Base-by-base conservation (phyloP, 2,113 vertebrate genomes). In the Amia ocellicauda region DNA sequence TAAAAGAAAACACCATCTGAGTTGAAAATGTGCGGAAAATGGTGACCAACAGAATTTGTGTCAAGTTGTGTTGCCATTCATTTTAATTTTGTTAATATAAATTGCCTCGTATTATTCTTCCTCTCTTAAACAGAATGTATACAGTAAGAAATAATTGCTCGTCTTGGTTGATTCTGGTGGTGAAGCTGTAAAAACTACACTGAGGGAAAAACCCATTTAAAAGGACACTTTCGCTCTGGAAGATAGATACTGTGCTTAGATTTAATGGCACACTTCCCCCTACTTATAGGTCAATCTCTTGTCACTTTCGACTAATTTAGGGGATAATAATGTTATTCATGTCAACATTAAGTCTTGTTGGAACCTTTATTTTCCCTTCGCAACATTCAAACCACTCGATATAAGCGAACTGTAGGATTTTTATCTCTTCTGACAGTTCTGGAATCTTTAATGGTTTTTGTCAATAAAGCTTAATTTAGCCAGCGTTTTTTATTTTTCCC, bases 201-300 rank as follows among this genome's bases (percentile, higher is more conserved):
- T n/a, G 56, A 71, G 45, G 53, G 50, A 56, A n/a, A n/a, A n/a
- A n/a, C 53, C 64, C 36, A 60, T 71, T 60, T 55, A 42, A 22
- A 53, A 28, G 50, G 56, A 55, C 41, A 22, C 28, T 58, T 36
- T 16, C 17, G 26, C 29, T 36, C 3, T 53, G 17, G 29, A 52
- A 64, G 66, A 72, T 60, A 22, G 51, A 68, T 68, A 7, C 23
- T 28, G 55, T 59, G 19, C 42, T 52, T 56, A 45, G 43, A 28
- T 45, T 61, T 71, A 67, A 67, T 55, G 50, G 58, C 50, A 41
- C 50, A 63, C 47, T 59, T 71, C 27, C 28, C n/a, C 31, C 54
- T 40, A 23, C 59, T 36, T n/a, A 55, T 50, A 47, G 41, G 51
- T 63, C 63, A 24, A 64, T 72, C 42, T 59, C 45, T 50, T 63